Percentiles rank a stretch among this genome's conserved stretches.
These are phyloP conservation scores for Lepidochitona cinerea DNA, from an alignment of 2,888 invertebrate species.

Conservation along the genomic window DNA sequence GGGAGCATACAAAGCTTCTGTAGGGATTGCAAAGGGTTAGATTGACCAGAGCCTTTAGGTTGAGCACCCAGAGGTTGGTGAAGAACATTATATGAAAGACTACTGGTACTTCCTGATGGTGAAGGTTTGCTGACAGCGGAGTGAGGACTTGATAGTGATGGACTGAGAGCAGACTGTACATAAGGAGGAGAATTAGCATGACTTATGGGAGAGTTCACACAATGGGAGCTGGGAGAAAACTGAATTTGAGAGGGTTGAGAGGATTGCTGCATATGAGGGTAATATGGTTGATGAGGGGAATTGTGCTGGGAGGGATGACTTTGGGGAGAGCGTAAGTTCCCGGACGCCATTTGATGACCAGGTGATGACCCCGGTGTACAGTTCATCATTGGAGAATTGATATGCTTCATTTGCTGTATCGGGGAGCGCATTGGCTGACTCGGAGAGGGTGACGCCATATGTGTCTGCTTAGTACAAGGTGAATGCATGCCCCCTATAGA, in stretches of 20 bases:
- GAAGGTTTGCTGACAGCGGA: constrained; percentile 2
- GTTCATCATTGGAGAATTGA: constrained; percentile 7
- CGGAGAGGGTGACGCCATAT: constrained; percentile 28
- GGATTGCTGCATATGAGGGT: constrained; percentile 21
- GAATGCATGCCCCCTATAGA: constrained; percentile 48
- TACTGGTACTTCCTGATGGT: constrained; percentile 6
- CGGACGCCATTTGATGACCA: neutral
- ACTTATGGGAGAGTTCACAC: constrained; percentile 35
- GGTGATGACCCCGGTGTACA: neutral
- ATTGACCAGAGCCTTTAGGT: neutral
- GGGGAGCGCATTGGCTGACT: neutral
- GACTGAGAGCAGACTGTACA: neutral
- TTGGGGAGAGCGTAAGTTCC: neutral
- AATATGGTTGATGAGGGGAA: neutral
- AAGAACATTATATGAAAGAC: constrained; percentile 8
- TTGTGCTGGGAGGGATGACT: neutral
- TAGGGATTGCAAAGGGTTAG: constrained; percentile 63
- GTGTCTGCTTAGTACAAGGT: constrained; percentile 42
- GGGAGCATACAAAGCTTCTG: constrained; percentile 62
- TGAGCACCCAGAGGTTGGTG: constrained; percentile 2
- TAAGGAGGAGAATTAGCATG: constrained; percentile 40
- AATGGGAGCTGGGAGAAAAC: constrained; percentile 11
- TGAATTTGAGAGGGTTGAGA: constrained; percentile 40
- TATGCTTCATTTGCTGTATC: constrained; percentile 40
- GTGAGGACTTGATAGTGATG: neutral